Percentiles rank a stretch among this genome's conserved stretches.
Evolutionary conservation across 2,113 vertebrate species (phyloP).

Genomic region (Podarcis cretensis): DNA sequence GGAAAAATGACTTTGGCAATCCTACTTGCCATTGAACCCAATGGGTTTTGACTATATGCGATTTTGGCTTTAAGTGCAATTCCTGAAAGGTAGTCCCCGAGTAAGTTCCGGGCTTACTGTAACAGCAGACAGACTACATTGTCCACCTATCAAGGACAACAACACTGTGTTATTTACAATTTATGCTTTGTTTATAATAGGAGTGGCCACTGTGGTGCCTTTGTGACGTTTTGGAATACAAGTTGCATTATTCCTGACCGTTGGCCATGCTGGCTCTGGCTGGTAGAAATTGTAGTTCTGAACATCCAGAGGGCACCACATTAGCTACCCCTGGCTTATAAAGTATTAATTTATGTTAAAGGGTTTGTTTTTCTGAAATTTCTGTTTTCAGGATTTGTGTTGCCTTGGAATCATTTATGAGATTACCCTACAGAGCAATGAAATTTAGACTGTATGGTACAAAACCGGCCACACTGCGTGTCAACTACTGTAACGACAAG

Average conservation of each 20-base stretch:
- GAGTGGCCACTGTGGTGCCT: no score
- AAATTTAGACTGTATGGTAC: constrained; percentile 84
- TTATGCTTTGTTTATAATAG: background rate
- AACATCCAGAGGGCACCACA: no score
- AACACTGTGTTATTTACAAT: background rate
- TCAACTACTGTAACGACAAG: constrained; percentile 76
- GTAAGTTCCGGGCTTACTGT: no score
- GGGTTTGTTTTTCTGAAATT: background rate
- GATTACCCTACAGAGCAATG: constrained; percentile 84
- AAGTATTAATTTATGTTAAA: background rate
- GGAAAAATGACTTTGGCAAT: no score
- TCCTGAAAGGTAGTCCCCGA: no score
- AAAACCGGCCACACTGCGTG: constrained; percentile 80
- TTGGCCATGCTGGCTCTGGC: no score
- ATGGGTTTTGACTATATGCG: no score
- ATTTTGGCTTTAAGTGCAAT: no score
- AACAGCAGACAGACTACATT: background rate
- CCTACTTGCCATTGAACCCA: no score
- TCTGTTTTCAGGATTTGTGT: constrained; percentile 74
- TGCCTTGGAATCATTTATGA: constrained; percentile 77
- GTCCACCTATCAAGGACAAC: background rate
- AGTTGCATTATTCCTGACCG: no score
- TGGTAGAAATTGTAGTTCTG: no score
- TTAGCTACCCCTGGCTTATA: background rate
- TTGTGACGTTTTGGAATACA: no score